A percentile compares a stretch with the other conserved stretches of the same genome.
These are phyloP conservation scores for Oxyura jamaicensis DNA, from an alignment of 2,113 vertebrate genomes.

Conservation along the genomic window DNA sequence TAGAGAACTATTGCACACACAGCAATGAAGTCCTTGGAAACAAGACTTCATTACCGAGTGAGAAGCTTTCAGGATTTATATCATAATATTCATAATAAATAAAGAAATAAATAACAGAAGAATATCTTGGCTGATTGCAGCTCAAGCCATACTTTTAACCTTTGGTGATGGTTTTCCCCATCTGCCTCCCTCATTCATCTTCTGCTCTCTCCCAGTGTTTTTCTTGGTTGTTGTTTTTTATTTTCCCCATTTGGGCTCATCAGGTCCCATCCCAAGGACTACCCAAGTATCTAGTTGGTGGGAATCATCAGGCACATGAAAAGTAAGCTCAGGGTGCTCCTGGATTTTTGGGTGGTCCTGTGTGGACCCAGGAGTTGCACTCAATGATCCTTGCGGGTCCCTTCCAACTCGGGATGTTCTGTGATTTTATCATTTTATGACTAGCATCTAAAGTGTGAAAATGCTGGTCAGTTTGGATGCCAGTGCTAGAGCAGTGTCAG, in stretches of 20 bases:
- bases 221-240: neutral
- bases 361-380: too few species aligned
- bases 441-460: neutral
- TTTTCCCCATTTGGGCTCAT: neutral
- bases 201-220: neutral
- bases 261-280: neutral
- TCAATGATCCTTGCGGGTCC: too few species aligned
- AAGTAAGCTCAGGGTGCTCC: rapidly evolving
- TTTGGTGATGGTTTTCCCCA: neutral
- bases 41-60: neutral
- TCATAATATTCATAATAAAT: neutral
- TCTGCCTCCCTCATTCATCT: neutral
- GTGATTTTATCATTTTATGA: too few species aligned
- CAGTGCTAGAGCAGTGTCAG: neutral
- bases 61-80: neutral
- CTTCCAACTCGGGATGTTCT: too few species aligned
- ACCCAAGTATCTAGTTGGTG: neutral
- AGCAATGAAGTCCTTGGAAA: neutral
- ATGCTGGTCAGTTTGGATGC: neutral
- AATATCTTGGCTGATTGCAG: neutral
- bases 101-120: neutral
- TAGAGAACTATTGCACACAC: neutral
- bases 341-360: neutral
- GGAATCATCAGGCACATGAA: neutral
- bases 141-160: neutral